A percentile compares a stretch with the other conserved stretches of the same genome.
Evolutionary conservation across 2,797 vertebrate genomes (phyloP).

Genomic region (Pseudotriccus pelzelni): DNA sequence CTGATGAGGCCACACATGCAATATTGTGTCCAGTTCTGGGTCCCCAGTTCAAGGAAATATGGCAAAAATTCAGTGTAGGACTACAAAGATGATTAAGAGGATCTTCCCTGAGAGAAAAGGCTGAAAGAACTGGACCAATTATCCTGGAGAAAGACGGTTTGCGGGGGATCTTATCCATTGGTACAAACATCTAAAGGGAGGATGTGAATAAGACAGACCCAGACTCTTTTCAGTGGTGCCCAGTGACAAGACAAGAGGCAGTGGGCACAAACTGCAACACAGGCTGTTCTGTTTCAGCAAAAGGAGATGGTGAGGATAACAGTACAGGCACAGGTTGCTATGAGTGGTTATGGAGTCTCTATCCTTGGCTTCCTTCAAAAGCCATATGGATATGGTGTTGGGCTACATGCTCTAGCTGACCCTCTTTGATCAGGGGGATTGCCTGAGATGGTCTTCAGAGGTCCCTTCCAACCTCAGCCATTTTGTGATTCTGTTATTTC

Average conservation of each 20-base stretch:
- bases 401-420: neutral
- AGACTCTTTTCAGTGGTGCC: neutral
- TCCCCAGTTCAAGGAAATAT: neutral
- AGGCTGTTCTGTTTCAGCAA: neutral
- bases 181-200: neutral
- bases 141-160: neutral
- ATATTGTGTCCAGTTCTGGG: neutral
- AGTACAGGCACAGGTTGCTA: neutral
- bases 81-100: neutral
- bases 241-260: neutral
- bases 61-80: neutral
- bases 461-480: neutral
- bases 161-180: neutral
- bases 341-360: neutral
- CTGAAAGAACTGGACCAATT: neutral
- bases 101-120: neutral
- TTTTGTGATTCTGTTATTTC: neutral
- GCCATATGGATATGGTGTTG: neutral
- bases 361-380: neutral
- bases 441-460: neutral
- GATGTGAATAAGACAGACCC: neutral
- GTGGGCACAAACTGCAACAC: neutral
- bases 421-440: neutral
- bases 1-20: neutral
- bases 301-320: neutral